Conservation (phyloP, 2,888 invertebrate species). For the Limnephilus rhombicus region DNA sequence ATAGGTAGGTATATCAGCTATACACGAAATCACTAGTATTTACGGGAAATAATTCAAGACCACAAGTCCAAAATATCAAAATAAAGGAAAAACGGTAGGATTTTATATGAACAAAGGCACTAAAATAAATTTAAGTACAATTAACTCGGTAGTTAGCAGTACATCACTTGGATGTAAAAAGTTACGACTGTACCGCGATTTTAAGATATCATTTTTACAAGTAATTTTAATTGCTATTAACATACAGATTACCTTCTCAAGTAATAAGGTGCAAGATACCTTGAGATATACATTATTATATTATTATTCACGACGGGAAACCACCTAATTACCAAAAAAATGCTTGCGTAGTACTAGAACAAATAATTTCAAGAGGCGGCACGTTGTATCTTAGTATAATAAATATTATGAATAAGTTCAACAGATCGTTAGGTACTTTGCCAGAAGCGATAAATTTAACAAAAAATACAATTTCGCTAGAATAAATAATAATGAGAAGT, state of each 20-base stretch:
- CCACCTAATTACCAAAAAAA: slow-evolving; percentile 17
- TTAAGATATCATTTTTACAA: not conserved
- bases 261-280: not conserved
- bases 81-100: not conserved
- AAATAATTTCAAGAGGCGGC: slow-evolving; percentile 20
- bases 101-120: not conserved
- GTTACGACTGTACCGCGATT: not conserved
- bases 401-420: not conserved
- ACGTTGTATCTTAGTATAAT: not conserved
- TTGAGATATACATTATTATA: slow-evolving; percentile 3
- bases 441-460: not conserved
- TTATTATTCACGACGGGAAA: slow-evolving; percentile 25
- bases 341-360: not conserved
- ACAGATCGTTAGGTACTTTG: not conserved
- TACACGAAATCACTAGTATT: not conserved
- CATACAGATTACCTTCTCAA: not conserved
- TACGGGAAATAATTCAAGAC: not conserved
- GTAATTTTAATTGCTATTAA: not conserved
- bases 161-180: not conserved
- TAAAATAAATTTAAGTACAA: not conserved
- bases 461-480: not conserved
- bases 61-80: not conserved
- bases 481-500: not conserved
- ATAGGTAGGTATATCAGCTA: not conserved
- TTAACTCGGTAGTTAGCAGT: not conserved